A percentile compares a stretch with the other conserved stretches of the same genome.
Conservation (phyloP, 2,888 invertebrate species). For the Parnassius smintheus region DNA sequence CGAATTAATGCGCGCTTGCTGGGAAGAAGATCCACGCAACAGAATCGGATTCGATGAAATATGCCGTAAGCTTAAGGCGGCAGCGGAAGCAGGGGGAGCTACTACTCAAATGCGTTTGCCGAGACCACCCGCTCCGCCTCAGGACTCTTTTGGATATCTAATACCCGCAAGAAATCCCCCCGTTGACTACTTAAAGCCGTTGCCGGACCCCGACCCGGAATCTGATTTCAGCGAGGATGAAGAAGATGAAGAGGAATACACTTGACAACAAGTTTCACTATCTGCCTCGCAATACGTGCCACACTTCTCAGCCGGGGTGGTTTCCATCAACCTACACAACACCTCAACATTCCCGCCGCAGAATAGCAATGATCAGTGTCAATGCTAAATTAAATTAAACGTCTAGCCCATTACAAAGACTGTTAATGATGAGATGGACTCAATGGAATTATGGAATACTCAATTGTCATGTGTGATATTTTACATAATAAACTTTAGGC, state of each 20-base stretch:
- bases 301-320: conserved; percentile 48
- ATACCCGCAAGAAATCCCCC: conserved; percentile 80
- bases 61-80: conserved; percentile 81
- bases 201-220: conserved; percentile 65
- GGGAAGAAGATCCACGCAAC: conserved; percentile 90
- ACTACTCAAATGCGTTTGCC: conserved; percentile 57
- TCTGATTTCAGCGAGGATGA: conserved; percentile 61
- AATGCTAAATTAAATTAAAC: conserved; percentile 40
- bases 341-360: conserved; percentile 59
- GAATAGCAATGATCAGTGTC: conserved; percentile 42
- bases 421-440: conserved; percentile 15
- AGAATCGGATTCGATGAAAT: conserved; percentile 87
- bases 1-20: conserved; percentile 89
- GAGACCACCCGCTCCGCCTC: conserved; percentile 78
- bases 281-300: conserved; percentile 59
- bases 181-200: conserved; percentile 80
- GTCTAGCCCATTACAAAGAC: conserved; percentile 20
- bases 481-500: conserved; percentile 26
- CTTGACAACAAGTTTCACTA: conserved; percentile 54
- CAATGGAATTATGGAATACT: conserved; percentile 34
- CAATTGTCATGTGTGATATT: conserved; percentile 36
- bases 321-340: conserved; percentile 34
- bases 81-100: conserved; percentile 52
- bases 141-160: conserved; percentile 86
- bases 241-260: conserved; percentile 68